phyloP scores from a whole-genome alignment of 2,113 vertebrate genomes.

The Microcebus ravelobensis region DNA sequence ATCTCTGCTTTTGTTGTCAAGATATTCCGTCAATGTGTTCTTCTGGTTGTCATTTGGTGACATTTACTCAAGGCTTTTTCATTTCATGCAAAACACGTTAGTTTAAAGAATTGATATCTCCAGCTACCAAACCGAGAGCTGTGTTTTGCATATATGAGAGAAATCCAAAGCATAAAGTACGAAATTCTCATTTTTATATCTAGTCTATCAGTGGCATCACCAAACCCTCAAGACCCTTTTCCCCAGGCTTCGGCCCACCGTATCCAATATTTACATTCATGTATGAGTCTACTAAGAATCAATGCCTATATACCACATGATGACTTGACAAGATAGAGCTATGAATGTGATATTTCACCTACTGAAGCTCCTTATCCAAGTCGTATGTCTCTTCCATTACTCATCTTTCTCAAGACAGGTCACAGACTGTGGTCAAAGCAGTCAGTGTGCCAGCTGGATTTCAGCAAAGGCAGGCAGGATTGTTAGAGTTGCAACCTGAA shows the following conservation, averaged over 20 bases:
- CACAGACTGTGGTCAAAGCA: neutral
- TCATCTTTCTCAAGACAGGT: neutral
- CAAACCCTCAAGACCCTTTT: neutral
- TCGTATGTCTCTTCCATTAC: neutral
- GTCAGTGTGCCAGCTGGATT: neutral
- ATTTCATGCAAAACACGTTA: constrained; percentile 25
- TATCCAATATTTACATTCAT: constrained; percentile 7
- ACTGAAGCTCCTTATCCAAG: neutral
- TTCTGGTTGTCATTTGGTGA: neutral
- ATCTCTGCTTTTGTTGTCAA: constrained; percentile 34
- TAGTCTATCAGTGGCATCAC: neutral
- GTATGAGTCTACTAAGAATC: neutral
- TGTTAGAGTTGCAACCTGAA: neutral
- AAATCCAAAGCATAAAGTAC: neutral
- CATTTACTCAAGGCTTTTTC: constrained; percentile 44
- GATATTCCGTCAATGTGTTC: neutral
- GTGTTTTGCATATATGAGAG: neutral
- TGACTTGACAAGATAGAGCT: neutral
- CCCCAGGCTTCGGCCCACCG: neutral
- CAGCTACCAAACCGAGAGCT: constrained; percentile 38
- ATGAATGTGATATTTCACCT: neutral
- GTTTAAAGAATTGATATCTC: constrained; percentile 30
- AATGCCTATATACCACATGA: neutral
- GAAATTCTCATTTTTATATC: neutral
- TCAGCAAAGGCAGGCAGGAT: neutral